Evolutionary conservation across 2,797 vertebrate genomes (phyloP).

Genomic region (Cryptoblepharus egeriae): DNA sequence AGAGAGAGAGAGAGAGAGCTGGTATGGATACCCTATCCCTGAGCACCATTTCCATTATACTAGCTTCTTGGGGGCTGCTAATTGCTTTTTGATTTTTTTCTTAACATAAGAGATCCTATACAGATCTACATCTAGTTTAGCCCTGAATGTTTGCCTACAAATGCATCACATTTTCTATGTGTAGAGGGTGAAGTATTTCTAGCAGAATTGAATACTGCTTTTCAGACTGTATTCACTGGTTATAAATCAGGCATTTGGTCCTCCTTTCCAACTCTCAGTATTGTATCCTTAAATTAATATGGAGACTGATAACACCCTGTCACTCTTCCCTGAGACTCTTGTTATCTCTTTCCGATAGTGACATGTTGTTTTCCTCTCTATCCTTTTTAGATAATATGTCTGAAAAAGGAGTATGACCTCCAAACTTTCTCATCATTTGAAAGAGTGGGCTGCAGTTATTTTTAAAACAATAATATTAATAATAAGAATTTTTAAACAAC

Average conservation of each 20-base stretch:
- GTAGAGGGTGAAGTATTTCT: neutral
- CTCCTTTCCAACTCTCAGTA: neutral
- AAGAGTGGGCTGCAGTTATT: constrained; percentile 1
- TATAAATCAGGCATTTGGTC: neutral
- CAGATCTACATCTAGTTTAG: neutral
- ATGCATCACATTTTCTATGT: neutral
- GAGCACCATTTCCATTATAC: neutral
- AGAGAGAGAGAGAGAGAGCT: too few relatives aligned
- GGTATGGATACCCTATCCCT: too few relatives aligned
- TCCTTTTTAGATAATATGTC: constrained; percentile 3
- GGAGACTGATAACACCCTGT: neutral
- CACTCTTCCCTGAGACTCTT: neutral
- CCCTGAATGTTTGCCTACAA: neutral
- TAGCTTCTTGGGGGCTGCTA: neutral
- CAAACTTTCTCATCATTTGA: constrained; percentile 1
- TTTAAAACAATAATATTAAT: too few relatives aligned
- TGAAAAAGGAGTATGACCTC: constrained; percentile 11
- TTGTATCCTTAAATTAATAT: neutral
- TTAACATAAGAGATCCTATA: neutral
- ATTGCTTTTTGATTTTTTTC: neutral
- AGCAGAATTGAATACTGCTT: neutral
- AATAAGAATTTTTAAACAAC: too few relatives aligned
- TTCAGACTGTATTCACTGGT: neutral
- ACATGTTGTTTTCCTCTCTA: neutral
- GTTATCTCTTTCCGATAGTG: constrained; percentile 23